Percentiles rank a stretch among this genome's conserved stretches.
Evolutionary conservation across 1,140 invertebrate genomes (phyloP).

Genomic region (Monochamus saltuarius): DNA sequence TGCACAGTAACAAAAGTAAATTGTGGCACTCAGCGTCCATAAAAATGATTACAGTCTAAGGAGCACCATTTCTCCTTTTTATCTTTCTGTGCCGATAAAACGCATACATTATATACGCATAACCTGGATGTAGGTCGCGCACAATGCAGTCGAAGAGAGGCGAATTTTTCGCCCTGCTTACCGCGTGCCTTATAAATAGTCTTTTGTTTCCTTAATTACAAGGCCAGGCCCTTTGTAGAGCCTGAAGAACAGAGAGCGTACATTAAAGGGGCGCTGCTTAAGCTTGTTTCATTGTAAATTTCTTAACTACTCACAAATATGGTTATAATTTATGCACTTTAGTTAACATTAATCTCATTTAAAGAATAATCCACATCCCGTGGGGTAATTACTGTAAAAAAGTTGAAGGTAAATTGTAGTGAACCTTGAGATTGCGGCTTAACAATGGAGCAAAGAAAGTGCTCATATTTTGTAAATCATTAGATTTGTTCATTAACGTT

Average conservation of each 20-base stretch:
- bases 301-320: slow-evolving; percentile 21
- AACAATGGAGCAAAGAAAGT: no score
- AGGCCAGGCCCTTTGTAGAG: slow-evolving; percentile 20
- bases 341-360: slow-evolving; percentile 22
- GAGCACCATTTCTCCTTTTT: background rate
- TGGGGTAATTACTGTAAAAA: no score
- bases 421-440: no score
- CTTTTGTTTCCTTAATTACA: slow-evolving; percentile 26
- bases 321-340: slow-evolving; percentile 21
- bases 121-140: no score
- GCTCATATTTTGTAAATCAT: no score
- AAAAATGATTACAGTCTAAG: no score
- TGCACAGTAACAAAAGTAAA: no score
- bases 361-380: background rate
- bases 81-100: background rate
- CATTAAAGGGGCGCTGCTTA: slow-evolving; percentile 17
- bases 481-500: no score
- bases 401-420: no score
- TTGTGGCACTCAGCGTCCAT: no score
- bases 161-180: background rate
- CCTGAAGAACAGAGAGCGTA: slow-evolving; percentile 9
- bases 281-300: slow-evolving; percentile 18
- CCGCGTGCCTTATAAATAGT: slow-evolving; percentile 26
- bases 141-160: no score
- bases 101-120: no score